These are phyloP conservation scores for Falco punctatus DNA, from an alignment of 2,113 vertebrate species.

Conservation along the genomic window DNA sequence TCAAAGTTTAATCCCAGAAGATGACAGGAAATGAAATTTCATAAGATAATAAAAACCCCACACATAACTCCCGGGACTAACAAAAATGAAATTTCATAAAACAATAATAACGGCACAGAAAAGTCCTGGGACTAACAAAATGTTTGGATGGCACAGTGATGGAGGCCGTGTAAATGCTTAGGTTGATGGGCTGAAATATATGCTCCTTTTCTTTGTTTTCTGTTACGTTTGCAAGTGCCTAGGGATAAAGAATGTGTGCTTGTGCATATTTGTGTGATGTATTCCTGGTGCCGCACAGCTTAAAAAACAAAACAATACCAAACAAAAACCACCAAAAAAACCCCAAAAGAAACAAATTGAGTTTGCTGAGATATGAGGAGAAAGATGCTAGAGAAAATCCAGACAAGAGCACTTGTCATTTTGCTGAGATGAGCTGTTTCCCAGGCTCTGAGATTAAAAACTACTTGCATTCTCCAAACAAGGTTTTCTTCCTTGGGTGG, in stretches of 20 bases:
- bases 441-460: slow-evolving; percentile 5
- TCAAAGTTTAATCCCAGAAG: background rate
- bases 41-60: background rate
- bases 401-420: background rate
- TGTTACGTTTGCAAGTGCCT: background rate
- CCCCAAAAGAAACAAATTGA: background rate
- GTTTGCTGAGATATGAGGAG: background rate
- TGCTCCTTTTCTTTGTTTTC: background rate
- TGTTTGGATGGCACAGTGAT: background rate
- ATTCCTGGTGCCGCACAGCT: background rate
- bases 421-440: background rate
- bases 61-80: background rate
- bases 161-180: background rate
- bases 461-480: background rate
- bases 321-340: too few relatives aligned
- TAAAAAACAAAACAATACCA: background rate
- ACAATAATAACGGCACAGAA: background rate
- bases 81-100: slow-evolving; percentile 8
- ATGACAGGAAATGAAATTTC: slow-evolving; percentile 45
- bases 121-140: slow-evolving; percentile 1
- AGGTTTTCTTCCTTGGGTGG: background rate
- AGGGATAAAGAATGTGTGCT: background rate
- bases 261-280: background rate
- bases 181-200: background rate
- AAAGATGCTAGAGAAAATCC: background rate